Evolutionary conservation across 2,888 invertebrate species (phyloP), one percentile per base, ranked within the genome.

Genomic region (Tridacna crocea): DNA sequence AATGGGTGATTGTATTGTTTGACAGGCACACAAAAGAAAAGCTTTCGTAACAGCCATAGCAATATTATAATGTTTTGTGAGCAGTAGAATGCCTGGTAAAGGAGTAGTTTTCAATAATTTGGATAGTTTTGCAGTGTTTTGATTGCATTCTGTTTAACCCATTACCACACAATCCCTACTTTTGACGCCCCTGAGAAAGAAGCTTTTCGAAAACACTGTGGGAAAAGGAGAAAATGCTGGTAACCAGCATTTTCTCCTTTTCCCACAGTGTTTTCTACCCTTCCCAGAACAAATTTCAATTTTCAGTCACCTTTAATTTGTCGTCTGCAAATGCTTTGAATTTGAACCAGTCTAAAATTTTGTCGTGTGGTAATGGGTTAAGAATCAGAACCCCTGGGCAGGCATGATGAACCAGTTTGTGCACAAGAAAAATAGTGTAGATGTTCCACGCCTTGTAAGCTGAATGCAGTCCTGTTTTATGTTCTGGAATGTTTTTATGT

Each of bases 341-440:
- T n/a, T n/a, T n/a, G n/a, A n/a, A n/a, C n/a, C n/a, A n/a, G n/a
- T n/a, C n/a, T n/a, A n/a, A n/a, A n/a, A n/a, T n/a, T n/a, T n/a
- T n/a, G n/a, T 51, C 15, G 11, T 51, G 51, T 15, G 51, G 11
- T 51, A 51, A 51, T 11, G 51, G 51, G 51, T 51, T 66, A 66
- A 66, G 66, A 66, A 66, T 46, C 63, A 70, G 46, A 79, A 79
- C 22, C 79, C 83, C 24, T 83, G 83, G 83, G 60, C 77, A 70
- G 77, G 79, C n/a, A 83, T 83, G n/a, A 63, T 74, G 74, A 77
- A 58, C 48, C 60, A 79, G 47, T 79, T 68, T 58, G 55, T 77
- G 55, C 63, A 68, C 66, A 75, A 75, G 63, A 75, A 63, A 26
- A 19, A 48, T 26, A 81, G 70, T 27, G 46, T 78, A n/a, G 63